Evolutionary conservation across 2,113 vertebrate genomes (phyloP).

Genomic region (Sardina pilchardus): DNA sequence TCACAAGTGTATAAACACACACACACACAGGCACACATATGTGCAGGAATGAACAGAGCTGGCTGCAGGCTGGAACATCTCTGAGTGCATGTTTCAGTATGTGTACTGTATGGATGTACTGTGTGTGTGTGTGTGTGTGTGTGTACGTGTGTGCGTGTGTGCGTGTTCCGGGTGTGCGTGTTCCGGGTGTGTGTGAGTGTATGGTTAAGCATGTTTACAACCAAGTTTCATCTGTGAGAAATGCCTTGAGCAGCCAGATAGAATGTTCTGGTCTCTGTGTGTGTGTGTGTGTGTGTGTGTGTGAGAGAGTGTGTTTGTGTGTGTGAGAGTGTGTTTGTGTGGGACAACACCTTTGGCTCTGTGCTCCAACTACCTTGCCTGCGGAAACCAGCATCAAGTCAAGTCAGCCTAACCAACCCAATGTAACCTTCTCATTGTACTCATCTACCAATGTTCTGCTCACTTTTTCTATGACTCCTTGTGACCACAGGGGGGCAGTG

Average conservation of each 20-base stretch:
- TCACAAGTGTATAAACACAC: background rate
- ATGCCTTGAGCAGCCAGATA: background rate
- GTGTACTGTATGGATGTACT: no score
- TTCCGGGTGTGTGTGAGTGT: background rate
- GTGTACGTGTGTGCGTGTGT: background rate
- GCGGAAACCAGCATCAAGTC: background rate
- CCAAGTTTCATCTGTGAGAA: background rate
- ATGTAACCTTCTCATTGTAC: background rate
- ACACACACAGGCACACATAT: background rate
- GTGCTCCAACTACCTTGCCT: background rate
- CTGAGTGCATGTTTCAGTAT: background rate
- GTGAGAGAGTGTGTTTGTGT: background rate
- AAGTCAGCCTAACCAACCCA: background rate
- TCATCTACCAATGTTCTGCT: background rate
- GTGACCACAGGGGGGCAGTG: slow-evolving; percentile 47
- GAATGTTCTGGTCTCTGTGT: background rate
- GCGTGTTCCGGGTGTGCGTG: no score
- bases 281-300: slow-evolving; percentile 1
- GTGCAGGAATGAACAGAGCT: background rate
- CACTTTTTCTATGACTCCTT: background rate
- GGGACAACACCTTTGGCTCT: background rate
- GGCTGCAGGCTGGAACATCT: background rate
- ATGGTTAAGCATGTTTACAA: background rate
- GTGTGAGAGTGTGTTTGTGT: slow-evolving; percentile 7
- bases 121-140: background rate